Conservation (phyloP, 2,113 vertebrate genomes). For the Ibidorhyncha struthersii region DNA sequence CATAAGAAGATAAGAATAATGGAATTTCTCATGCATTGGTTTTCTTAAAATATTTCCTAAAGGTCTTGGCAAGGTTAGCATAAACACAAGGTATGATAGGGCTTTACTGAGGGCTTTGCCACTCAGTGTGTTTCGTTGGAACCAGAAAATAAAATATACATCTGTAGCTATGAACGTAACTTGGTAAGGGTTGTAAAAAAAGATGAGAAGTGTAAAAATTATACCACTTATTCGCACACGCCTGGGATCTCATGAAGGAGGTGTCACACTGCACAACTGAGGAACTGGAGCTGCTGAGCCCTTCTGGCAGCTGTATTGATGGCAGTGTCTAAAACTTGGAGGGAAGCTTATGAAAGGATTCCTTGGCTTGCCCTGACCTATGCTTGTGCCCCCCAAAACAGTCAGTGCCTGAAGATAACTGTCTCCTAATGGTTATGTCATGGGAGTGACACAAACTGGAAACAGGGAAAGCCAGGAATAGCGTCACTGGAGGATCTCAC, state of each 20-base stretch:
- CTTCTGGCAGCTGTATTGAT: not conserved
- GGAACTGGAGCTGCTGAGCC: not conserved
- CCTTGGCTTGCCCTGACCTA: not conserved
- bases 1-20: not conserved
- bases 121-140: not conserved
- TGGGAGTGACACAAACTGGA: not conserved
- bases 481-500: not conserved
- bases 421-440: not conserved
- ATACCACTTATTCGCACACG: not conserved
- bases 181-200: not conserved
- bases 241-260: not conserved
- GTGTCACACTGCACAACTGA: not conserved
- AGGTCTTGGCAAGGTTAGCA: not conserved
- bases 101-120: not conserved
- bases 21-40: not conserved
- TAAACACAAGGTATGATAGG: not conserved
- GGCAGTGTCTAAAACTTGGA: not conserved
- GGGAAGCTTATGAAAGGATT: not conserved
- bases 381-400: not conserved
- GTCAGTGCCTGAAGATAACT: not conserved
- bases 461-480: not conserved
- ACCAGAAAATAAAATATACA: not conserved
- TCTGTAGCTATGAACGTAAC: not conserved
- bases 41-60: not conserved
- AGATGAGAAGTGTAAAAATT: not conserved